A percentile compares a stretch with the other conserved stretches of the same genome.
These are phyloP conservation scores for Montifringilla adamsi DNA, from an alignment of 2,113 vertebrate species.

Conservation along the genomic window DNA sequence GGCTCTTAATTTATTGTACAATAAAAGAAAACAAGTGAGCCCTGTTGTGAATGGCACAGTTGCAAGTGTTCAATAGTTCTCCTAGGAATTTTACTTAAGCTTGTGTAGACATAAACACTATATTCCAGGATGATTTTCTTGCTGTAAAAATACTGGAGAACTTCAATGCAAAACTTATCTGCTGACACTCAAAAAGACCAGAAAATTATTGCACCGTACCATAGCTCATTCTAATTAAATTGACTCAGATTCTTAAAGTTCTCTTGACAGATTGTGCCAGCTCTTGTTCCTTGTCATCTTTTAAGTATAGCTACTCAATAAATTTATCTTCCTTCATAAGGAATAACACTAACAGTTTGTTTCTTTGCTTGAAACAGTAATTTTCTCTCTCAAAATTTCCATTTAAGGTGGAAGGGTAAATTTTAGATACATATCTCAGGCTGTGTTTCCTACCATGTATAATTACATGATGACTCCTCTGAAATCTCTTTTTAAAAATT, in stretches of 20 bases:
- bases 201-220: not conserved
- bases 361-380: not conserved
- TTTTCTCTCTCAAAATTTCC: not conserved
- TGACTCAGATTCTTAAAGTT: not conserved
- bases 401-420: not conserved
- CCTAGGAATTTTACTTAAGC: not conserved
- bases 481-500: not conserved
- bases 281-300: not conserved
- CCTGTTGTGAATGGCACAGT: not conserved
- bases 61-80: not conserved
- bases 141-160: not conserved
- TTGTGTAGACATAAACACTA: not conserved
- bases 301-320: conserved; percentile 25
- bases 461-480: not conserved
- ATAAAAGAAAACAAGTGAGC: not conserved
- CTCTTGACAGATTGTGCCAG: not conserved
- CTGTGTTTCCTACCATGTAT: not conserved
- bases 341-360: not conserved
- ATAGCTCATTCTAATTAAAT: conserved; percentile 29
- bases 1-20: not conserved
- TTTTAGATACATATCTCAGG: not conserved
- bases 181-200: not conserved
- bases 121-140: not conserved
- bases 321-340: not conserved
- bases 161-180: not conserved